phyloP scores from a whole-genome alignment of 2,888 invertebrate genomes.

The Danaus chrysippus region DNA sequence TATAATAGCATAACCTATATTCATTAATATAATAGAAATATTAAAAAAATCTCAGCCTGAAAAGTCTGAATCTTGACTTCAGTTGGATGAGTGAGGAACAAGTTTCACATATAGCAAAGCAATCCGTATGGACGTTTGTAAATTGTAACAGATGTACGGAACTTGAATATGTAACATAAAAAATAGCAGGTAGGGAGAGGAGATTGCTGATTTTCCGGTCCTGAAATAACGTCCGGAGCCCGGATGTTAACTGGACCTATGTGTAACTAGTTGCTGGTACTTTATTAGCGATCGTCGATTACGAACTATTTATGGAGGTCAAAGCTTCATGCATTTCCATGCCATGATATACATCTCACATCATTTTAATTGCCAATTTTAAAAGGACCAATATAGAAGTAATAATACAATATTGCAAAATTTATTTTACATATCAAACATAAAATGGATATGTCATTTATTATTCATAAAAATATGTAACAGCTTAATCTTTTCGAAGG shows the following conservation, averaged over 20 bases:
- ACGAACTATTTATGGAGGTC: background rate
- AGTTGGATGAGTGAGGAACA: background rate
- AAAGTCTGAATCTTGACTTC: background rate
- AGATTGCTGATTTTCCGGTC: conserved; percentile 76
- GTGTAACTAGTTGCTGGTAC: background rate
- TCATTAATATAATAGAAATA: too few relatives aligned
- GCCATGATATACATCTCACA: too few relatives aligned
- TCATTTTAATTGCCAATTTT: too few relatives aligned
- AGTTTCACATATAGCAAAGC: conserved; percentile 1
- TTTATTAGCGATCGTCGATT: background rate
- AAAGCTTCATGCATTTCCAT: too few relatives aligned
- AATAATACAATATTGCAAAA: too few relatives aligned
- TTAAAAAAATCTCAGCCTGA: too few relatives aligned
- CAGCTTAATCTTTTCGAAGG: too few relatives aligned
- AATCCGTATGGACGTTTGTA: conserved; percentile 14
- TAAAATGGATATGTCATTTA: too few relatives aligned
- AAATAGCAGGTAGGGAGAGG: conserved; percentile 48
- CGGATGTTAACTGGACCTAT: conserved; percentile 64
- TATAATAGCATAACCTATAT: too few relatives aligned
- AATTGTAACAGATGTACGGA: conserved; percentile 26
- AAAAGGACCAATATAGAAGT: too few relatives aligned
- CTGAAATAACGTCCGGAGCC: conserved; percentile 71
- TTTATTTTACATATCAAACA: too few relatives aligned
- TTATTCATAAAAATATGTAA: too few relatives aligned
- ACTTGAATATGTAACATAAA: conserved; percentile 35